phyloP scores from a whole-genome alignment of 2,797 vertebrate genomes.

The Pantherophis alleghaniensis region DNA sequence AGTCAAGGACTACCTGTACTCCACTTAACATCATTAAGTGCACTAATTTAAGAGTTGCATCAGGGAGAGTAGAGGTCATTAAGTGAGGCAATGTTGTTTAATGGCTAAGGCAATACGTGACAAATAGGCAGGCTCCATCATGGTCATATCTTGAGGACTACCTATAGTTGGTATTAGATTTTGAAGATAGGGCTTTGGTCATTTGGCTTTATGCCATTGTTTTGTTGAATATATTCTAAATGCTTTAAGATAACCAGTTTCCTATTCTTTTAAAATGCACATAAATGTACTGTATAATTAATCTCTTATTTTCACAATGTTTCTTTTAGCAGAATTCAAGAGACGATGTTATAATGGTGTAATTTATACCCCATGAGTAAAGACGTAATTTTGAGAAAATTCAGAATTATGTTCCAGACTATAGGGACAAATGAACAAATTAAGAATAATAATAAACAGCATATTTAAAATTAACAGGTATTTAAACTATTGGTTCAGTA shows the following conservation, averaged over 20 bases:
- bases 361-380: not conserved
- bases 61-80: not conserved
- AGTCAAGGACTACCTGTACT: not conserved
- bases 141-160: not conserved
- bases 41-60: not conserved
- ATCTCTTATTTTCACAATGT: not conserved
- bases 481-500: no score
- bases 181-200: not conserved
- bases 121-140: not conserved
- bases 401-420: not conserved
- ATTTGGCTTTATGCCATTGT: not conserved
- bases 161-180: not conserved
- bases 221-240: not conserved
- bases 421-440: not conserved
- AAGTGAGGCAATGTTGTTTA: not conserved
- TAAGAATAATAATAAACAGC: not conserved
- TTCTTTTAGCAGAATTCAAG: not conserved
- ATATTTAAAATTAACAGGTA: not conserved
- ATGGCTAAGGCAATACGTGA: not conserved
- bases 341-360: not conserved
- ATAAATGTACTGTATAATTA: not conserved
- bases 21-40: not conserved
- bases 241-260: not conserved
- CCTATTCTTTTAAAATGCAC: not conserved
- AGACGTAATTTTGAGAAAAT: not conserved